These are phyloP conservation scores for Mionectes olivaceus DNA, from an alignment of 2,797 vertebrate species.

Conservation along the genomic window DNA sequence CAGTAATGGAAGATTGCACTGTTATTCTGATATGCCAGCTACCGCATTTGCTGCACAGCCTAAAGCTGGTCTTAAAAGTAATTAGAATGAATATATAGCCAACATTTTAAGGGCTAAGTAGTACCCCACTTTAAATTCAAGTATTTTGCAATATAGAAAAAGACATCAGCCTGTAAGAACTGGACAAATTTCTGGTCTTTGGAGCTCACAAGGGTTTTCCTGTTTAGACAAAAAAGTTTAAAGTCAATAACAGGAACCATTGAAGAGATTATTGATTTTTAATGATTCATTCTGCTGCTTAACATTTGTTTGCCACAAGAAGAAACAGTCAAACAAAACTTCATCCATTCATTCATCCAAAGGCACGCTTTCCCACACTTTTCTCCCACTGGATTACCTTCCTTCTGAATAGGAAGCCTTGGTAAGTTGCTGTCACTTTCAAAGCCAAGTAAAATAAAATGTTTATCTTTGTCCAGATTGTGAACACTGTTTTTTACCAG, in stretches of 20 bases:
- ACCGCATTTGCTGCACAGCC: conserved; percentile 43
- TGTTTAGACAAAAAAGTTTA: background rate
- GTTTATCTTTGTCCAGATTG: background rate
- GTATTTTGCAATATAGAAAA: background rate
- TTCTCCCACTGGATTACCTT: background rate
- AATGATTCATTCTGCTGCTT: background rate
- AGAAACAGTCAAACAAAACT: background rate
- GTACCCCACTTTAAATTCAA: conserved; percentile 18
- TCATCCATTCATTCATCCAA: background rate
- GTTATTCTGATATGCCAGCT: conserved; percentile 18
- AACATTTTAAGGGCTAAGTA: conserved; percentile 52
- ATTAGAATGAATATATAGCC: conserved; percentile 42
- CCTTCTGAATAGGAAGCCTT: background rate
- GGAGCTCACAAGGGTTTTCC: background rate
- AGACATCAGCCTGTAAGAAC: background rate
- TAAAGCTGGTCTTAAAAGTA: conserved; percentile 54
- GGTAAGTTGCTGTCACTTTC: background rate
- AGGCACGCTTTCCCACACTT: background rate
- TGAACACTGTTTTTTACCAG: background rate
- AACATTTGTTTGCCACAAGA: background rate
- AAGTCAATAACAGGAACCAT: background rate
- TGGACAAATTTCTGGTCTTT: background rate
- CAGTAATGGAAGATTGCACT: conserved; percentile 11
- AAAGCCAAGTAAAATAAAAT: background rate
- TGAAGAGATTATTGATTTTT: background rate